Evolutionary conservation across 2,113 vertebrate genomes (phyloP).

Genomic region (Terrapene triunguis): DNA sequence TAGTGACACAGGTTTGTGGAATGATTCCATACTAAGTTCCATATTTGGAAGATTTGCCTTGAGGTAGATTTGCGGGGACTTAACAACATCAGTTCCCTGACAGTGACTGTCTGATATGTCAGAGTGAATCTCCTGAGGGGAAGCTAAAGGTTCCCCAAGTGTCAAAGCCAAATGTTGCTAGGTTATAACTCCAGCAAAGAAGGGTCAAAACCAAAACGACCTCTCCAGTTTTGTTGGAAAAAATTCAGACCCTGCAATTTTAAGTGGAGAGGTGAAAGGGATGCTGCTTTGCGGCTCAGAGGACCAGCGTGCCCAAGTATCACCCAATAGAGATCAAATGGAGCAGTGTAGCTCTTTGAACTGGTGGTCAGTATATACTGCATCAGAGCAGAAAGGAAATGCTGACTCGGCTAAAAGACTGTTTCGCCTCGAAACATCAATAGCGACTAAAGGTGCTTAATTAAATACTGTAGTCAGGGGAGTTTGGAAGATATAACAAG

Average conservation of each 20-base stretch:
- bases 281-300: background rate
- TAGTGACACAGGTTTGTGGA: background rate
- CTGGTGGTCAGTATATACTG: too few relatives aligned
- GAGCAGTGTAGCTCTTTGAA: background rate
- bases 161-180: background rate
- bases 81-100: background rate
- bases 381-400: background rate
- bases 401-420: background rate
- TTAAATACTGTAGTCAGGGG: background rate
- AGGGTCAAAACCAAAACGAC: background rate
- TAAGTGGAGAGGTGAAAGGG: background rate
- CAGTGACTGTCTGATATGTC: background rate
- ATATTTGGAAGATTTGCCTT: background rate
- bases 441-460: background rate
- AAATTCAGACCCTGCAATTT: background rate
- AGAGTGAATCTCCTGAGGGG: background rate
- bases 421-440: background rate
- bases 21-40: background rate
- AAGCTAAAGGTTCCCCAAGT: background rate
- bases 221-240: background rate
- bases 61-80: background rate
- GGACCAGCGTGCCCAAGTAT: background rate
- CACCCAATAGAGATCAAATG: background rate
- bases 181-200: background rate
- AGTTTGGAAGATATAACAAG: background rate